These are phyloP conservation scores for Alosa sapidissima DNA, from an alignment of 2,797 vertebrate genomes.

Conservation along the genomic window DNA sequence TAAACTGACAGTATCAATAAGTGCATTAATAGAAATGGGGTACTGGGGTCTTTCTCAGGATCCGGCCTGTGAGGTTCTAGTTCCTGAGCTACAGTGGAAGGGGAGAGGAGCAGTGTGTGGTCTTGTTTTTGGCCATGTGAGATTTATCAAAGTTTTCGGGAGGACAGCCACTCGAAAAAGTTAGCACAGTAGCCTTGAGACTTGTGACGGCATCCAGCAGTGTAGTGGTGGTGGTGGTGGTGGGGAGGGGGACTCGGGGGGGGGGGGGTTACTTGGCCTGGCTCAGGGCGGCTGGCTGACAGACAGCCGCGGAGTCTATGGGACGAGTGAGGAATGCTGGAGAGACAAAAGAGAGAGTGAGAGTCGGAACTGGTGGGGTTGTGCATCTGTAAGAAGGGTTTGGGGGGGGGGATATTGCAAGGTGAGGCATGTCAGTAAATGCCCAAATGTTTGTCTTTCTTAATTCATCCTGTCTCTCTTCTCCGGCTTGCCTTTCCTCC, in stretches of 20 bases:
- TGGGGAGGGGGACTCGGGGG: conserved; percentile 29
- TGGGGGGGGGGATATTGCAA: neutral
- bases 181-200: neutral
- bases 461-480: neutral
- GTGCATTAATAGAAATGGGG: too few species aligned
- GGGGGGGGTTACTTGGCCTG: conserved; percentile 25
- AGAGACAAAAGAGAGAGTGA: conserved; percentile 51
- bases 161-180: neutral
- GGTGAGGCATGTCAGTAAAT: conserved; percentile 41
- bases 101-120: neutral
- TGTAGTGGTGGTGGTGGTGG: neutral
- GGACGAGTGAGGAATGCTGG: conserved; percentile 55
- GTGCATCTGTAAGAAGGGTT: neutral
- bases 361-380: neutral
- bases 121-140: neutral
- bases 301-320: conserved; percentile 45
- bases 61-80: neutral
- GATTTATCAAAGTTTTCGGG: neutral
- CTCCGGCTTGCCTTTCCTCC: neutral
- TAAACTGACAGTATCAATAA: neutral
- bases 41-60: too few species aligned
- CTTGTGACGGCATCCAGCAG: conserved; percentile 25
- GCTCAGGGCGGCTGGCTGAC: conserved; percentile 46
- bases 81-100: neutral
- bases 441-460: conserved; percentile 38